Base-by-base conservation (phyloP, 2,797 vertebrate species). In the Mastacembelus armatus region DNA sequence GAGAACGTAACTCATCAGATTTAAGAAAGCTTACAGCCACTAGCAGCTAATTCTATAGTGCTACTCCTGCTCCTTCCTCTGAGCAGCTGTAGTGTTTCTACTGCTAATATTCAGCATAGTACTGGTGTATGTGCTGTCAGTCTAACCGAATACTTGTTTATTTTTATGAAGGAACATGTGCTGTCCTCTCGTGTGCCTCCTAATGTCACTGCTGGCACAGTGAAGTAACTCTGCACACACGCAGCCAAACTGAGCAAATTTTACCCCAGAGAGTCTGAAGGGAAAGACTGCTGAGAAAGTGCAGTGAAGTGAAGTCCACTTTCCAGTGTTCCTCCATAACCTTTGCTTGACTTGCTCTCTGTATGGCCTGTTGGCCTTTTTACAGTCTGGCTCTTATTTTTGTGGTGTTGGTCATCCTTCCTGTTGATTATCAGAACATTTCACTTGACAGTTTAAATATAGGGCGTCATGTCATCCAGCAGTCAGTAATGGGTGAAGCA, bases 121-220 rank as follows among this genome's bases (percentile, higher is more conserved):
- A 24, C 10, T 33, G 19, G 1, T 54, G 15, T 55, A n/a, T 22
- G 4, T 38, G 30, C 27, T 15, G 14, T 58, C 26, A 61, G 51
- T 24, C 10, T 39, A 12, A 50, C 12, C 33, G 9, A 49, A 30
- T 14, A n/a, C 3, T 51, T 19, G 5, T 52, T 38, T 47, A 1
- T 9, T 55, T 19, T 35, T 18, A 44, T 78, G 48, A 78, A 73
- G 55, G 47, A 66, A 77, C 18, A 26, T 51, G 58, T 68, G 57
- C 36, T 42, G 39, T 64, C 57, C 40, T 45, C 40, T 63, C 36
- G 18, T 55, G 61, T 67, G 64, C 69, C 73, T 62, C 32, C 49
- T 69, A 26, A 35, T 43, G 42, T 60, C 24, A 47, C 57, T 49
- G 40, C 19, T 63, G 22, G 22, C 33, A 56, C 45, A 58, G 47